Percentiles rank a stretch among this genome's conserved stretches.
These are phyloP conservation scores for Bostrychus sinensis DNA, from an alignment of 2,113 vertebrate species.

Conservation along the genomic window DNA sequence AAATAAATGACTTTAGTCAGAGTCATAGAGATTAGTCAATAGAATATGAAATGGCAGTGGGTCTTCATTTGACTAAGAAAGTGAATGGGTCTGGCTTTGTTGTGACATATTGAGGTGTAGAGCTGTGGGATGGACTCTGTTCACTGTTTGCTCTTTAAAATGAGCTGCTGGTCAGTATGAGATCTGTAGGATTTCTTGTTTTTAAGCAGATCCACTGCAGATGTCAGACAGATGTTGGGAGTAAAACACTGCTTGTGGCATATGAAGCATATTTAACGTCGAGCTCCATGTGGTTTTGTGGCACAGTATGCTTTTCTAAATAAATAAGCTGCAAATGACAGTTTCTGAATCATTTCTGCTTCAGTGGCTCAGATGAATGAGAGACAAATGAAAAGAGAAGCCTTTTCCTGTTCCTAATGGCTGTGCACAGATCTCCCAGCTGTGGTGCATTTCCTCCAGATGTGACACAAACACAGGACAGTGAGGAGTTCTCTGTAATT, in stretches of 20 bases:
- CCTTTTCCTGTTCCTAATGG: neutral
- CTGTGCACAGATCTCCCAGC: slow-evolving; percentile 5
- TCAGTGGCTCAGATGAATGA: too few species aligned
- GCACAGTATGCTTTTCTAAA: too few species aligned
- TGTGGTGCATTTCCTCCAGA: slow-evolving; percentile 25
- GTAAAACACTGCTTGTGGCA: slow-evolving; percentile 10
- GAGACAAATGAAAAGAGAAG: slow-evolving; percentile 19
- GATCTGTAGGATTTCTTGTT: slow-evolving; percentile 32
- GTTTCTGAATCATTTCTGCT: too few species aligned
- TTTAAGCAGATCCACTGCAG: neutral
- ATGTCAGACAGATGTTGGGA: slow-evolving; percentile 13
- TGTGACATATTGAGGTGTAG: slow-evolving; percentile 34
- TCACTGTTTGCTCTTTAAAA: slow-evolving; percentile 52
- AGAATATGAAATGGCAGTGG: too few species aligned
- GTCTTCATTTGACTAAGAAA: too few species aligned
- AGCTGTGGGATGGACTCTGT: slow-evolving; percentile 38
- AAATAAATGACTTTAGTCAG: too few species aligned
- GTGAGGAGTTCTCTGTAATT: slow-evolving; percentile 37
- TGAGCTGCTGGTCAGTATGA: slow-evolving; percentile 37
- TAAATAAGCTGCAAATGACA: too few species aligned
- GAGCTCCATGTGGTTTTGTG: too few species aligned
- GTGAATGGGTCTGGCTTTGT: too few species aligned
- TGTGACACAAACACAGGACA: slow-evolving; percentile 25
- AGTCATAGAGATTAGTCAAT: too few species aligned
- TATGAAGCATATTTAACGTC: too few species aligned